Base-by-base conservation (phyloP, 2,113 vertebrate genomes). In the Oryzias curvinotus region DNA sequence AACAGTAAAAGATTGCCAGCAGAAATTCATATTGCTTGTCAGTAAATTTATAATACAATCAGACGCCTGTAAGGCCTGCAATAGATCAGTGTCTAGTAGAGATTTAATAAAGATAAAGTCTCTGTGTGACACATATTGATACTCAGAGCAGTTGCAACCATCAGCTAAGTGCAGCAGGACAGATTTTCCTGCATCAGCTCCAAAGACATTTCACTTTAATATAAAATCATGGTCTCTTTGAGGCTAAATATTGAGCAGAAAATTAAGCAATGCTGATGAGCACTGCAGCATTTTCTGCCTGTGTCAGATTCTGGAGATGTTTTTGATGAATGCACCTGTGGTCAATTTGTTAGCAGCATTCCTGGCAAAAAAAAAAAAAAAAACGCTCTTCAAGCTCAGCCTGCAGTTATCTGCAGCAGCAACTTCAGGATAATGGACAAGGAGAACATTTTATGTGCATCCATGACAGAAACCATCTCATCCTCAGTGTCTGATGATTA, bases 131-230 rank as follows among this genome's bases (percentile, higher is more conserved):
- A 56, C 59, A 30, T 62, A 21, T 23, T 41, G 58, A 56, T 48
- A 52, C 45, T 30, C 42, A 12, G 15, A 54, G 44, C 45, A 50
- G 41, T 19, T 68, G 51, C 2, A 43, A 41, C 47, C 19, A 58
- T 42, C 52, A 58, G 57, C 70, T 28, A 48, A 68, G 65, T 55
- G 48, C 28, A 49, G 25, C 21, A 36, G 48, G 48, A 46, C 64
- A 73, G 23, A 17, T 54, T 15, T 49, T 61, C 42, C 57, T 68
- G 42, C 46, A 46, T 69, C 69, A 68, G 56, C 61, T 47, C 53
- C 69, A 63, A 47, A 65, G 7, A 60, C 18, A 45, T 18, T 52
- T 21, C 50, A 52, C 0, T 54, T 57, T 1, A 49, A 50, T 72
- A 25, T 48, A 26, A 48, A 69, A 26, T 41, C 46, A 44, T 36